Evolutionary conservation across 2,888 invertebrate genomes (phyloP).

Genomic region (Rotaria macrura): DNA sequence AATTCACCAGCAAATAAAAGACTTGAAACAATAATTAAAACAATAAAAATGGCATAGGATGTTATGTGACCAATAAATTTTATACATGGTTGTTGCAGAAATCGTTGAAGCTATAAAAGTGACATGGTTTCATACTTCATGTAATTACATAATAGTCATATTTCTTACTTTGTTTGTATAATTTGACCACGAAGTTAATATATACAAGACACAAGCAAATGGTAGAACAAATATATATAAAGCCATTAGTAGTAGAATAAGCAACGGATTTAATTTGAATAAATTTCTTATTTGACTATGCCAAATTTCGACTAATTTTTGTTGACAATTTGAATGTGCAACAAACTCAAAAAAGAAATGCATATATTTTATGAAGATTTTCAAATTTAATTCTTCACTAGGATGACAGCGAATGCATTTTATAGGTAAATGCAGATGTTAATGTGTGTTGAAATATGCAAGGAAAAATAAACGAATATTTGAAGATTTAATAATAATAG

Average conservation of each 20-base stretch:
- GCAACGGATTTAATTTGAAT: slow-evolving; percentile 38
- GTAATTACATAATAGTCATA: neutral
- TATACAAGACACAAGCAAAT: slow-evolving; percentile 40
- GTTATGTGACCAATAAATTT: slow-evolving; percentile 44
- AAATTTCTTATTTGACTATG: slow-evolving; percentile 40
- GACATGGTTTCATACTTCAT: no score
- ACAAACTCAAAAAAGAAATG: slow-evolving; percentile 41
- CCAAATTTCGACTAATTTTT: slow-evolving; percentile 45
- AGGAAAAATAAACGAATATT: no score
- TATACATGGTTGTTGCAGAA: slow-evolving; percentile 43
- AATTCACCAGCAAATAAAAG: slow-evolving; percentile 23
- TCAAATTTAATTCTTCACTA: no score
- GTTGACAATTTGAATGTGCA: slow-evolving; percentile 47
- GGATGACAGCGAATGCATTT: no score
- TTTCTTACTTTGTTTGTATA: slow-evolving; percentile 40
- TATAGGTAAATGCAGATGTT: no score
- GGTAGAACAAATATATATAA: slow-evolving; percentile 42
- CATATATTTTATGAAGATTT: no score
- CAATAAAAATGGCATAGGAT: slow-evolving; percentile 43
- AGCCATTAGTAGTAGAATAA: slow-evolving; percentile 38
- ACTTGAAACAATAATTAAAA: slow-evolving; percentile 39
- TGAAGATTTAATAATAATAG: no score
- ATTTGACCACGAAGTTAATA: slow-evolving; percentile 43
- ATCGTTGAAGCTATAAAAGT: slow-evolving; percentile 38
- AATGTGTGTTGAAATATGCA: no score